These are phyloP conservation scores for Oncorhynchus keta DNA, from an alignment of 2,113 vertebrate species.

Conservation along the genomic window DNA sequence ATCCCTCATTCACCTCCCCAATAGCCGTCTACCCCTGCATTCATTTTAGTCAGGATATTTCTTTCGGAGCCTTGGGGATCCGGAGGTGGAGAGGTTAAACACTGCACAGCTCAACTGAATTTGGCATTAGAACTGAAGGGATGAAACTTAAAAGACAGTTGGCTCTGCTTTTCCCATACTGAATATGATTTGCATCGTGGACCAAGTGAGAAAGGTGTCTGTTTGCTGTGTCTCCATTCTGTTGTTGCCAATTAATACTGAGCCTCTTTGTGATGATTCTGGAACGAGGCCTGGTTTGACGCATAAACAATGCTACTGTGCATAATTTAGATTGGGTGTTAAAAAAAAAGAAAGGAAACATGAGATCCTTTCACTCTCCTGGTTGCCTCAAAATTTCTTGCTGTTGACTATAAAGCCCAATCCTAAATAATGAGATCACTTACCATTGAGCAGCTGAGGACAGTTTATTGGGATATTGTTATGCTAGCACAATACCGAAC, in stretches of 20 bases:
- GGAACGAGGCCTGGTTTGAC: conserved; percentile 64
- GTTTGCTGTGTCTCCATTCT: conserved; percentile 51
- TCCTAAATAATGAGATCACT: conserved; percentile 42
- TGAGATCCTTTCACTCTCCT: conserved; percentile 47
- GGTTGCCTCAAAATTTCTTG: conserved; percentile 53
- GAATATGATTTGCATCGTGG: conserved; percentile 49
- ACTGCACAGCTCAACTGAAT: conserved; percentile 59
- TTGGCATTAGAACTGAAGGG: conserved; percentile 55
- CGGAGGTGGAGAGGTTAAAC: conserved; percentile 68
- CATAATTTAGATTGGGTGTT: conserved; percentile 60
- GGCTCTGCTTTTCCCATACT: conserved; percentile 22
- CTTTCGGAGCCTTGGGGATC: conserved; percentile 52
- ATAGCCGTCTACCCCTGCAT: conserved; percentile 52
- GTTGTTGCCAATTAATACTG: conserved; percentile 69
- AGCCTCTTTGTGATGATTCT: conserved; percentile 62
- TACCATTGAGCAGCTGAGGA: conserved; percentile 33
- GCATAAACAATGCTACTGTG: conserved; percentile 69
- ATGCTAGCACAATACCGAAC: conserved; percentile 8
- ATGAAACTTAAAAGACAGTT: conserved; percentile 52
- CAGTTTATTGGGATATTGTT: conserved; percentile 33
- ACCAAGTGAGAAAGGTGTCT: conserved; percentile 47
- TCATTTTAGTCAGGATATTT: conserved; percentile 58
- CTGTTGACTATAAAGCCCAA: conserved; percentile 31
- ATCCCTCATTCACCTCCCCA: conserved; percentile 62
- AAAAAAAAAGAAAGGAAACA: conserved; percentile 43